Evolutionary conservation across 2,113 vertebrate species (phyloP).

Genomic region (Rhinopithecus roxellana): DNA sequence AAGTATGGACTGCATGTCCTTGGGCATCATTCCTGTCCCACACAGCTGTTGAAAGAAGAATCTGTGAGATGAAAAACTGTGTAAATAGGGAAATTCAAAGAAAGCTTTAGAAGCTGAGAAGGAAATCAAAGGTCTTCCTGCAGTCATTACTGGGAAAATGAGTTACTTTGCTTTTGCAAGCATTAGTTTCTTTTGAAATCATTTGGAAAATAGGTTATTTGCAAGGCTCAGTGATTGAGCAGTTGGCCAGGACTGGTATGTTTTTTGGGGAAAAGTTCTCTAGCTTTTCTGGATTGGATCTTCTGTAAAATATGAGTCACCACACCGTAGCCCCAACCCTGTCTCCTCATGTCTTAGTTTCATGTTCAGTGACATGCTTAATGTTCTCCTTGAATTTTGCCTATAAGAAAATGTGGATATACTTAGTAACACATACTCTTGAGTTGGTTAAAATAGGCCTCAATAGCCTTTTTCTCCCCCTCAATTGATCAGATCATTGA

Average conservation of each 20-base stretch:
- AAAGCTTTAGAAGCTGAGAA: neutral
- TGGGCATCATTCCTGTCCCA: neutral
- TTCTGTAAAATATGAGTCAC: neutral
- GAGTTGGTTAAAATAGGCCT: slow-evolving; percentile 19
- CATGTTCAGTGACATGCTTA: neutral
- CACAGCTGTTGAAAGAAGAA: neutral
- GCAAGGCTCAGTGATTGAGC: neutral
- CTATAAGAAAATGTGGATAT: neutral
- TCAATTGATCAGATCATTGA: neutral
- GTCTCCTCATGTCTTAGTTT: neutral
- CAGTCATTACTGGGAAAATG: neutral
- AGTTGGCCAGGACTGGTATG: fast-evolving
- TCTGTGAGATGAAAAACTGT: neutral
- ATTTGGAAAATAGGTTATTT: neutral
- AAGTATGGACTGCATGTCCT: neutral
- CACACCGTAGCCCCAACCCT: neutral
- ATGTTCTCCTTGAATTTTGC: neutral
- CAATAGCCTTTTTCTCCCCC: neutral
- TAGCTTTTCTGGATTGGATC: neutral
- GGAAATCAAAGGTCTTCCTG: neutral
- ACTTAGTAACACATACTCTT: neutral
- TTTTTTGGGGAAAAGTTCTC: neutral
- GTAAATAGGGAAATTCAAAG: neutral
- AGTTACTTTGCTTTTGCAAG: neutral
- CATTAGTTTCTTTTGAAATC: slow-evolving; percentile 7